Percentiles rank a stretch among this genome's conserved stretches.
These are phyloP conservation scores for Hassar affinis DNA, from an alignment of 2,113 vertebrate genomes.

Conservation along the genomic window DNA sequence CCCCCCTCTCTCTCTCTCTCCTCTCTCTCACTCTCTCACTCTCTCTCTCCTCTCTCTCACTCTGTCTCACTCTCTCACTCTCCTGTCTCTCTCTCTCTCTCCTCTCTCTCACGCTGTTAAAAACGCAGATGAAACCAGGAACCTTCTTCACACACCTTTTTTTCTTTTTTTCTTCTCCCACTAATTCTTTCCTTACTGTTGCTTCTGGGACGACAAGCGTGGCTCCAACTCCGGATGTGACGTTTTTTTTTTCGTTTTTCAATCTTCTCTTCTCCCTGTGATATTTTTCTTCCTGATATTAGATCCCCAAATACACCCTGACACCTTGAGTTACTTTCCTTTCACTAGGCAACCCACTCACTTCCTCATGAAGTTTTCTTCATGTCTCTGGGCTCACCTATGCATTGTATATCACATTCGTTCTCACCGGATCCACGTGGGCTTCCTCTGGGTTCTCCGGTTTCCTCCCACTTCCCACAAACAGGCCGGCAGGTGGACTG, in stretches of 20 bases:
- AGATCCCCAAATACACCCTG: background rate
- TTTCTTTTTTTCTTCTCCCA: background rate
- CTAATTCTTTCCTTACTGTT: background rate
- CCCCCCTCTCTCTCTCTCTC: background rate
- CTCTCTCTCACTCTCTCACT: too few species aligned
- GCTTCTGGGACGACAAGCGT: background rate
- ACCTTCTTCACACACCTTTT: background rate
- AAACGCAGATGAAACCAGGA: conserved; percentile 3
- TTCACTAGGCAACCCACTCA: background rate
- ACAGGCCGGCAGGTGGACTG: background rate
- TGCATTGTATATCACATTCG: background rate
- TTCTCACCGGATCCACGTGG: background rate
- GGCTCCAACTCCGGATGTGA: background rate
- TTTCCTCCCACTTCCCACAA: too few species aligned
- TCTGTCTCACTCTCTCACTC: background rate
- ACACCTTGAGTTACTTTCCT: background rate
- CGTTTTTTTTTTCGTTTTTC: background rate
- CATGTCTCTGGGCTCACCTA: background rate
- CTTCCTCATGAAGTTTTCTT: background rate
- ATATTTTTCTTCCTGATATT: background rate
- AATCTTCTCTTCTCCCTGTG: background rate
- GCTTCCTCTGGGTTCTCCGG: too few species aligned
- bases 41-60: too few species aligned
- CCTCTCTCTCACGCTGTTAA: background rate
- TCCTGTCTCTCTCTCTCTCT: background rate